Base-by-base conservation (phyloP, 2,888 invertebrate genomes). In the Drosophila prostipennis region DNA sequence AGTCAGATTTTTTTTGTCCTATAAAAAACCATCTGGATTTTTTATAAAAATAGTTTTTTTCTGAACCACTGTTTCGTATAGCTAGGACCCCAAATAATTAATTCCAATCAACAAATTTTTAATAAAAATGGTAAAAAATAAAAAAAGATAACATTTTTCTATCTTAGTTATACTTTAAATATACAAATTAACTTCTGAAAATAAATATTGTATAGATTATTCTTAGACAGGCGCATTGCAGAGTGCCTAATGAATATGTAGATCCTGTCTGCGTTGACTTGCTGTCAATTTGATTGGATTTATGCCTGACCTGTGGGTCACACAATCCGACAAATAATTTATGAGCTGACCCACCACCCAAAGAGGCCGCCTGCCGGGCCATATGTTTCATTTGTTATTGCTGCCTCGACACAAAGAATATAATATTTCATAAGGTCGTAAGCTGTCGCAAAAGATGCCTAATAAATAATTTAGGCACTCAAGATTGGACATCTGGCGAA, bases 401-500 rank as follows among this genome's bases (percentile, higher is more conserved):
- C 61, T 63, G 71, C 48, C 72, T 54, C 43, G 73, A 67, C 74
- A 72, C 48, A 74, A 76, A 72, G 69, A 79, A 78, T 68, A 82
- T 69, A 72, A 78, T 72, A 81, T 77, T 64, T 76, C 82, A 68
- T 52, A 74, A 74, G 79, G 76, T 77, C 64, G 57, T 67, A 79
- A 77, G 80, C 77, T 81, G 78, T 84, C 79, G 76, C 87, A 79
- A 77, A 86, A 79, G 81, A 84, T 86, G 82, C 52, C 76, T 74
- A 81, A 84, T 84, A 84, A 84, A 84, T 84, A 84, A 84, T 87
- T 84, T 79, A 84, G 71, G 85, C 81, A 77, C 82, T 84, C 70
- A 19, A 70, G 42, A 80, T 74, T 70, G 80, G 60, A 67, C 70
- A 64, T 48, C 37, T 59, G 63, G 45, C n/a, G 48, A 48, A 29